Evolutionary conservation across 2,797 vertebrate species (phyloP).

Genomic region (Limnodromus scolopaceus): DNA sequence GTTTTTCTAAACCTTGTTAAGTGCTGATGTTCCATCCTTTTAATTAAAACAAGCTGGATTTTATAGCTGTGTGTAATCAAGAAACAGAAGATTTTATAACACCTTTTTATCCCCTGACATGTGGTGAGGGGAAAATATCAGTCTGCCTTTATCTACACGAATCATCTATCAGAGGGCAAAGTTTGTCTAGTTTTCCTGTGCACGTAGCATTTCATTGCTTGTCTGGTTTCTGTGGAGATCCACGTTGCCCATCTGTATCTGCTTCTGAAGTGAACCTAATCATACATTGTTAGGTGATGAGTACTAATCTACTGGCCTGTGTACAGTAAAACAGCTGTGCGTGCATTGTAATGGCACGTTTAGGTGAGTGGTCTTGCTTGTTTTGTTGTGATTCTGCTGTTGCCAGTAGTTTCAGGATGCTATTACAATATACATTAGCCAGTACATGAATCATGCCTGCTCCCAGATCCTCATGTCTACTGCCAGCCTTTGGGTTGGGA

Average conservation of each 20-base stretch:
- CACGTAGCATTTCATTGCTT: not conserved
- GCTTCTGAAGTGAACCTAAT: slow-evolving; percentile 25
- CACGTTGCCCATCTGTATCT: not conserved
- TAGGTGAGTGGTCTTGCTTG: not conserved
- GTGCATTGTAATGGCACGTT: slow-evolving; percentile 35
- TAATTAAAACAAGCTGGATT: slow-evolving; percentile 89
- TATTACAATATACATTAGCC: not conserved
- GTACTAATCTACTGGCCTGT: slow-evolving; percentile 1
- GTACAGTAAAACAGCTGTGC: slow-evolving; percentile 53
- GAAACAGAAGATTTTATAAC: slow-evolving; percentile 71
- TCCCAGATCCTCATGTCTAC: not conserved
- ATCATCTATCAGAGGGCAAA: slow-evolving; percentile 13
- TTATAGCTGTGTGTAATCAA: slow-evolving; percentile 79
- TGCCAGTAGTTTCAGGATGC: not conserved
- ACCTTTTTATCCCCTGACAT: slow-evolving; percentile 59
- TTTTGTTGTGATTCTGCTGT: slow-evolving; percentile 26
- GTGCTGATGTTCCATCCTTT: slow-evolving; percentile 82
- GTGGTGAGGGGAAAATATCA: slow-evolving; percentile 12
- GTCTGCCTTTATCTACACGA: not conserved
- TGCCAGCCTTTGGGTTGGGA: not conserved
- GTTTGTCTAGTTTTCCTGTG: not conserved
- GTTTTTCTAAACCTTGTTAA: slow-evolving; percentile 83
- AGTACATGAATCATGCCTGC: not conserved
- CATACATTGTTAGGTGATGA: not conserved
- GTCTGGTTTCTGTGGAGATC: not conserved